Conservation (phyloP, 2,888 invertebrate species). For the Laspeyria flexula region DNA sequence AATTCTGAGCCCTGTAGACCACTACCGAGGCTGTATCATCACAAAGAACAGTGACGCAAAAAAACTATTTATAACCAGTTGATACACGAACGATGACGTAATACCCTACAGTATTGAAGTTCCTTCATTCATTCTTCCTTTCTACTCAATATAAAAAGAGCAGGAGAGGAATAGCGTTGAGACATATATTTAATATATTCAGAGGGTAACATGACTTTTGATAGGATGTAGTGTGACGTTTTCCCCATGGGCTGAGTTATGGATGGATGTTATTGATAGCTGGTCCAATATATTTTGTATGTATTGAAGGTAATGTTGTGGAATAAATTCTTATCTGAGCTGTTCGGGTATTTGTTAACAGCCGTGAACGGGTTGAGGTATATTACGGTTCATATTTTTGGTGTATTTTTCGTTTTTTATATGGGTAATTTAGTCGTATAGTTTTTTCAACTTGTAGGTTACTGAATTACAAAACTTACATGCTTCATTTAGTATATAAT, state of each 20-base stretch:
- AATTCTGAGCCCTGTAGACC: too few species aligned
- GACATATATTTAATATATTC: constrained; percentile 31
- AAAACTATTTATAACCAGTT: neutral
- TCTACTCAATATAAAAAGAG: neutral
- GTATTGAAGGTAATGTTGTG: constrained; percentile 27
- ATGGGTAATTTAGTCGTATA: too few species aligned
- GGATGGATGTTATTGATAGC: constrained; percentile 34
- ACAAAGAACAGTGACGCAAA: neutral
- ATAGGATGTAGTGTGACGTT: constrained; percentile 25
- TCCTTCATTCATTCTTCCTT: neutral
- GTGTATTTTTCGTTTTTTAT: too few species aligned
- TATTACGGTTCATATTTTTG: neutral
- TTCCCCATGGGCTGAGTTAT: constrained; percentile 26
- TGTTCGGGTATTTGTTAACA: constrained; percentile 20
- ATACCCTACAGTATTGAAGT: neutral
- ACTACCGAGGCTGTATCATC: too few species aligned
- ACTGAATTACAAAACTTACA: too few species aligned
- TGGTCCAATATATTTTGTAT: constrained; percentile 23
- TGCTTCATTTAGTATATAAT: too few species aligned
- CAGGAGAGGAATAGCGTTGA: neutral
- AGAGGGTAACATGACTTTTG: constrained; percentile 39
- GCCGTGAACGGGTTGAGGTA: neutral
- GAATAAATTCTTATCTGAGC: constrained; percentile 33
- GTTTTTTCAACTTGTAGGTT: too few species aligned
- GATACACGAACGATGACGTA: neutral